Percentiles rank a stretch among this genome's conserved stretches.
phyloP scores from a whole-genome alignment of 64 coral and sea anemone genomes.

The Montipora sp. region DNA sequence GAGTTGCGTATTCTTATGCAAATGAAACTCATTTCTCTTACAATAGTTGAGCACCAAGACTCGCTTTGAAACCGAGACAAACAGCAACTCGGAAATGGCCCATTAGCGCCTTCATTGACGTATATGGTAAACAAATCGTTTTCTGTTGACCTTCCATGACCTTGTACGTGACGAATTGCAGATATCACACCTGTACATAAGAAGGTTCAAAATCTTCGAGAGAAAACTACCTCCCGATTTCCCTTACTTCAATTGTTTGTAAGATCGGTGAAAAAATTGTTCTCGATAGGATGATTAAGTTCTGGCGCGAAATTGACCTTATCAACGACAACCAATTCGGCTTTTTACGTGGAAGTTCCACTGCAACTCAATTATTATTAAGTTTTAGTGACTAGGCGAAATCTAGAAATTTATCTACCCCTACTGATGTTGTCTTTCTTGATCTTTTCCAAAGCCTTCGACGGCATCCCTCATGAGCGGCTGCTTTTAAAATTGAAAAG shows the following conservation, averaged over 20 bases:
- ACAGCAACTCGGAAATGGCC: too few relatives aligned
- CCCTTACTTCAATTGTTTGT: constrained; percentile 37
- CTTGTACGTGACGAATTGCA: neutral
- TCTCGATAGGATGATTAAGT: constrained; percentile 30
- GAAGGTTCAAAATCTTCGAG: neutral
- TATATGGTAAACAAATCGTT: constrained; percentile 28
- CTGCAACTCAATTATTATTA: constrained; percentile 33
- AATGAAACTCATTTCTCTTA: too few relatives aligned
- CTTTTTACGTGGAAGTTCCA: constrained; percentile 9
- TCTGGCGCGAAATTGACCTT: neutral
- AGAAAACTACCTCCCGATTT: constrained; percentile 15
- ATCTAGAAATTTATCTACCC: neutral
- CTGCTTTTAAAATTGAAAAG: constrained; percentile 41
- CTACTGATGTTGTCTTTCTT: constrained; percentile 16
- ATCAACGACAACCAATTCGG: constrained; percentile 20
- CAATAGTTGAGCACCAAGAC: too few relatives aligned
- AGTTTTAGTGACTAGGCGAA: neutral
- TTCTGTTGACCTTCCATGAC: neutral
- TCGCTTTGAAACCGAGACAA: too few relatives aligned
- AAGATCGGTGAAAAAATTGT: constrained; percentile 78
- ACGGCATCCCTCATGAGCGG: constrained; percentile 32
- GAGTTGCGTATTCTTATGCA: too few relatives aligned
- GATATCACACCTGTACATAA: constrained; percentile 10
- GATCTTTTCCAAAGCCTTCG: constrained; percentile 27
- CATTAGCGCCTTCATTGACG: constrained; percentile 20